Evolutionary conservation across 2,113 vertebrate species (phyloP).

Genomic region (Malurus cyaneus): DNA sequence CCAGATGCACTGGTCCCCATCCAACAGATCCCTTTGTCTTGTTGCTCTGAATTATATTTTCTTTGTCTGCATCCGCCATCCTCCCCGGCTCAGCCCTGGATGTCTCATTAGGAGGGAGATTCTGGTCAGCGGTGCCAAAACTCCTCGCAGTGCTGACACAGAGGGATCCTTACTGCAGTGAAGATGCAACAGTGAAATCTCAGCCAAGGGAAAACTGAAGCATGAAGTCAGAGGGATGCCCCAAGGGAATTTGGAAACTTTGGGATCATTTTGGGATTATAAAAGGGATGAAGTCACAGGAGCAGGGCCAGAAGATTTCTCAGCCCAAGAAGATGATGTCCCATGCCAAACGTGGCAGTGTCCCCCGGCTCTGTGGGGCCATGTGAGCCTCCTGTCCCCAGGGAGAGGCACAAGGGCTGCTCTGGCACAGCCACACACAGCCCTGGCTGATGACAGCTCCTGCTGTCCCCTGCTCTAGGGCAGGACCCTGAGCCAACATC

Average conservation of each 20-base stretch:
- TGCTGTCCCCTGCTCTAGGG: not conserved
- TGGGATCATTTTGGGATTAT: not conserved
- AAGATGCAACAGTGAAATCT: conserved; percentile 1
- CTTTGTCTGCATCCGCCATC: not conserved
- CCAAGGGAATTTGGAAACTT: not conserved
- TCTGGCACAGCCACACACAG: fast-evolving
- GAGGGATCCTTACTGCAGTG: not conserved
- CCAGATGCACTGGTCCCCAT: conserved; percentile 31
- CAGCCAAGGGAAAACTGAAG: not conserved
- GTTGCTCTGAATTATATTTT: conserved; percentile 31
- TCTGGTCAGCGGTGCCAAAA: not conserved
- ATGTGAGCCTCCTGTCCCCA: fast-evolving
- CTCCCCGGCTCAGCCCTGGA: conserved; percentile 12
- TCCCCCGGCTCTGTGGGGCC: fast-evolving
- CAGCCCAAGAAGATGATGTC: not conserved
- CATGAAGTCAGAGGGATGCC: not conserved
- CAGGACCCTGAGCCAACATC: not conserved
- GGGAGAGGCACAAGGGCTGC: not conserved
- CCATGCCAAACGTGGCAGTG: fast-evolving
- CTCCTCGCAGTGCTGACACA: not conserved
- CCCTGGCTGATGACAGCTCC: not conserved
- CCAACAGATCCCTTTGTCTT: conserved; percentile 40
- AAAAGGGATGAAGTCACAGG: not conserved
- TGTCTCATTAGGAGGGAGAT: not conserved
- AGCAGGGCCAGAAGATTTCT: not conserved